Evolutionary conservation across 2,797 vertebrate genomes (phyloP).

Genomic region (Lerista edwardsae): DNA sequence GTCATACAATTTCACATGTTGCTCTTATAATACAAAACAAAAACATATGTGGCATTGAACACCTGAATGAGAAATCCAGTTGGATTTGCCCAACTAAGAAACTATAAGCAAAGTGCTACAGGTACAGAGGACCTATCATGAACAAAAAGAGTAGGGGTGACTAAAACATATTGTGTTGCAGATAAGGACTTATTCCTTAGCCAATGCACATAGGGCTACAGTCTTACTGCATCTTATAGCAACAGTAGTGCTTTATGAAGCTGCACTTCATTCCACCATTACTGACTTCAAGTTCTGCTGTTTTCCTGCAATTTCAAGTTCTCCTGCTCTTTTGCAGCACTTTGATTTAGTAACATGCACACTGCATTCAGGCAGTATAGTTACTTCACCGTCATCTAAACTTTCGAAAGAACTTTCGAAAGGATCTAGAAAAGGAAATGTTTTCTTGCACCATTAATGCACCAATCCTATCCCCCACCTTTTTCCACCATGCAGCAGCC

Average conservation of each 20-base stretch:
- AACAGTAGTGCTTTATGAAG: background rate
- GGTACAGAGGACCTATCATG: background rate
- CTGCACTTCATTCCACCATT: background rate
- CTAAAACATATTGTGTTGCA: background rate
- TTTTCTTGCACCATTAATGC: no score
- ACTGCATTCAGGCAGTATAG: background rate
- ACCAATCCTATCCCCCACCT: no score
- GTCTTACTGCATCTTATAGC: background rate
- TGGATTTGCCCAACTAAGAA: background rate
- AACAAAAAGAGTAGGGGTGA: no score
- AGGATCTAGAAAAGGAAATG: background rate
- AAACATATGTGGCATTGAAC: background rate
- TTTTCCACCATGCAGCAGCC: no score
- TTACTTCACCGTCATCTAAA: background rate
- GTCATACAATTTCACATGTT: background rate
- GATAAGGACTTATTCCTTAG: no score
- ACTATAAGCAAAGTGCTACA: background rate
- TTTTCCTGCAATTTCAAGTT: no score
- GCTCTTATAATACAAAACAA: background rate
- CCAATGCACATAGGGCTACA: no score
- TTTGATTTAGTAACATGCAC: background rate
- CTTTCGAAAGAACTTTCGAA: background rate
- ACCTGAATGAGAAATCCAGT: background rate
- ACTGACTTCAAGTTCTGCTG: no score
- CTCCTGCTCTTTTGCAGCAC: background rate